Evolutionary conservation across 1,140 invertebrate species (phyloP), one percentile per base, ranked within the genome.

Genomic region (Ceratosolen solmsi): DNA sequence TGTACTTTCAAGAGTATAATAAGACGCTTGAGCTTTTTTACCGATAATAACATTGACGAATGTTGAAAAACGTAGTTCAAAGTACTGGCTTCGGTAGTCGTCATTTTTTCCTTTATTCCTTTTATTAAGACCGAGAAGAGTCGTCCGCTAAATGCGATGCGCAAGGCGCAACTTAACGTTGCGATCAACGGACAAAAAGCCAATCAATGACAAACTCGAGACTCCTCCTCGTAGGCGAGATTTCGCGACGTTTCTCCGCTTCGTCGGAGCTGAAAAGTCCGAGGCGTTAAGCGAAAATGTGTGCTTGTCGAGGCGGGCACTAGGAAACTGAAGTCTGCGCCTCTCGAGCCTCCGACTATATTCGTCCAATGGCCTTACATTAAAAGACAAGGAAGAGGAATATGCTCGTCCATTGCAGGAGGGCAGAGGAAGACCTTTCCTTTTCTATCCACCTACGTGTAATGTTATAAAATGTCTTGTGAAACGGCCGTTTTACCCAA

Each of bases 11-110:
- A n/a, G n/a, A n/a, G n/a, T n/a, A n/a, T n/a, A n/a, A n/a, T n/a
- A n/a, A n/a, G n/a, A n/a, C n/a, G n/a, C n/a, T n/a, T n/a, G n/a
- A n/a, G n/a, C n/a, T n/a, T n/a, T n/a, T n/a, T 90, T 86, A 91
- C 90, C 90, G 89, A 89, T 4, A 91, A 86, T 87, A 91, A 86
- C 49, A 87, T 86, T 9, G 89, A 90, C 0, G 90, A 90, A 79
- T 90, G 89, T 79, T 90, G 90, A 49, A 91, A 88, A 1, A 91
- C 90, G 80, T 91, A 90, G 82, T 90, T 91, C 1, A 91, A 77
- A 56, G 86, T 87, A 36, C 87, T 87, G 63, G 86, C 87, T 3
- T 88, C 85, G 7, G 86, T 76, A 22, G 83, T 85, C 86, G 90
- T 89, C 51, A 77, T 84, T 22, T 13, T 27, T 68, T 38, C 38